phyloP scores from a whole-genome alignment of 2,113 vertebrate genomes.

The Centrocercus urophasianus region DNA sequence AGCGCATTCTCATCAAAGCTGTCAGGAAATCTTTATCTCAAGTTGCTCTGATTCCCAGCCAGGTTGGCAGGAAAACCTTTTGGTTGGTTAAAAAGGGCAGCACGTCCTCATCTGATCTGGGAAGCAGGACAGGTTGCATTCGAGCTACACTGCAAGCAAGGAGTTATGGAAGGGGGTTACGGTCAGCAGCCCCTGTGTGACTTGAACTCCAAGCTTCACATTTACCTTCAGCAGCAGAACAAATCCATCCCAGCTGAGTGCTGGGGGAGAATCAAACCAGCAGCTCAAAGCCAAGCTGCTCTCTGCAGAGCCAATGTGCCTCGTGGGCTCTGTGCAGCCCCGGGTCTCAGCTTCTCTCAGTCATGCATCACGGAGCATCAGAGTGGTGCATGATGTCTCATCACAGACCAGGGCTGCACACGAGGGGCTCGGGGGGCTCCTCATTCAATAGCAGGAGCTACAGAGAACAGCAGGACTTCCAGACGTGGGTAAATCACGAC shows the following conservation, averaged over 20 bases:
- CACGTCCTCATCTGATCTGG: neutral
- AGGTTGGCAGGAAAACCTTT: neutral
- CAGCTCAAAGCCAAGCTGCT: neutral
- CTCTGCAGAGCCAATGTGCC: neutral
- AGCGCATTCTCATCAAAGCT: neutral
- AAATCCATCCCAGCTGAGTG: neutral
- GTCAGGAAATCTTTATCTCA: neutral
- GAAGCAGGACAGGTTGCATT: neutral
- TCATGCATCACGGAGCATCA: neutral
- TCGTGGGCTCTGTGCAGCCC: neutral
- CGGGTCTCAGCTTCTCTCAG: neutral
- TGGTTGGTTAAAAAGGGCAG: neutral
- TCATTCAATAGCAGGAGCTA: neutral
- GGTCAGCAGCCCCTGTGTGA: accelerated
- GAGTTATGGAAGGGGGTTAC: neutral
- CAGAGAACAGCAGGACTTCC: neutral
- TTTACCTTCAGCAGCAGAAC: accelerated
- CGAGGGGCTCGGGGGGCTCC: neutral
- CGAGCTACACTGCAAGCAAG: neutral
- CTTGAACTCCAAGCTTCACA: accelerated
- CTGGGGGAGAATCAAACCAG: accelerated
- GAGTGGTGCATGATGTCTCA: neutral
- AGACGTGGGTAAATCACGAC: accelerated
- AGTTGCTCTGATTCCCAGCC: neutral
- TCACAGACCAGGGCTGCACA: neutral